These are phyloP conservation scores for Napeogenes inachia DNA, from an alignment of 2,888 invertebrate genomes.

Conservation along the genomic window DNA sequence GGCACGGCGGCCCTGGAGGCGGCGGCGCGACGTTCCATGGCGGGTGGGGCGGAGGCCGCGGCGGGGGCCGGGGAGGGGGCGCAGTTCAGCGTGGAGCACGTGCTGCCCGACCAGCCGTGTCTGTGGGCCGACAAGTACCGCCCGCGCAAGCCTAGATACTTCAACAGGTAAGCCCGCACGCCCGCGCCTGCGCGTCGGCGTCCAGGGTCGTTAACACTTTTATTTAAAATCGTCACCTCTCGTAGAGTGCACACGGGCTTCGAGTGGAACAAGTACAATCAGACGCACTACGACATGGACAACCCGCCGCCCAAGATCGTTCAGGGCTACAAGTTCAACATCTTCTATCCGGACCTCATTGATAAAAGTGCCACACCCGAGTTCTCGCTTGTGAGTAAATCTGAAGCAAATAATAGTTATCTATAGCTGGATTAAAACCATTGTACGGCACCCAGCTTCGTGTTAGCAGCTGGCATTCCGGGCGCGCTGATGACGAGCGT, in stretches of 20 bases:
- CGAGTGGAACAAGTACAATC: slow-evolving; percentile 99
- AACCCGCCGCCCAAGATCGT: slow-evolving; percentile 99
- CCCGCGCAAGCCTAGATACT: slow-evolving; percentile 97
- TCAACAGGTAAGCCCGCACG: slow-evolving; percentile 80
- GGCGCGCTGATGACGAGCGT: too few species aligned
- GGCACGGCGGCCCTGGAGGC: slow-evolving; percentile 64
- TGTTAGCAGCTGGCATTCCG: too few species aligned
- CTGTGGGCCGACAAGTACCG: slow-evolving; percentile 99
- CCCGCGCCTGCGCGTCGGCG: background rate
- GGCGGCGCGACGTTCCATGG: slow-evolving; percentile 39
- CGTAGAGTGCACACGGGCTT: slow-evolving; percentile 94
- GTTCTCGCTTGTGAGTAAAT: slow-evolving; percentile 86
- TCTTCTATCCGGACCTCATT: slow-evolving; percentile 99
- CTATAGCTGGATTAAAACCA: too few species aligned
- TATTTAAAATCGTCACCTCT: slow-evolving; percentile 1
- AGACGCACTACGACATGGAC: slow-evolving; percentile 99
- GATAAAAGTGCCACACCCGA: slow-evolving; percentile 95
- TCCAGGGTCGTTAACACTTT: background rate
- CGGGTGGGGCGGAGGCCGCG: slow-evolving; percentile 42
- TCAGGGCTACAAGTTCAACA: slow-evolving; percentile 99
- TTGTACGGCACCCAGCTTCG: too few species aligned
- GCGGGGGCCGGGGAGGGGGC: slow-evolving; percentile 79
- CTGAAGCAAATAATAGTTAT: background rate
- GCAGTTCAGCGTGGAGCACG: slow-evolving; percentile 92
- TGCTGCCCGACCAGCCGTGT: slow-evolving; percentile 90